Evolutionary conservation across 37 sponge, comb jelly and placozoan genomes (phyloP).

Genomic region (Geodia barretti): DNA sequence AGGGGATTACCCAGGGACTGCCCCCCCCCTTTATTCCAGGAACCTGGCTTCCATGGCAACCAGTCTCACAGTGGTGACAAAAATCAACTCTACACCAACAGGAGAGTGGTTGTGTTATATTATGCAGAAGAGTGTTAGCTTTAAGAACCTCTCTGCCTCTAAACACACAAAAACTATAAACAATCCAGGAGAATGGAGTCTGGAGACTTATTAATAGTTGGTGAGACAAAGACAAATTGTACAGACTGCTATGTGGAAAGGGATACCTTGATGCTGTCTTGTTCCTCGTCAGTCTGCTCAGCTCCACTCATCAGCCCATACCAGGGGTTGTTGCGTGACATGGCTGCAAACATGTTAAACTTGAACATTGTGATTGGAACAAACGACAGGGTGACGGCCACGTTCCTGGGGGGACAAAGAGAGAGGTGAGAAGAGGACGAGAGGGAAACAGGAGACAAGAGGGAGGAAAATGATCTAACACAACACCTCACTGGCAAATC

Average conservation of each 20-base stretch:
- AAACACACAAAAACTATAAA: too few species aligned
- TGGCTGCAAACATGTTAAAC: conserved; percentile 93
- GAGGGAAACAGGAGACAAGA: neutral
- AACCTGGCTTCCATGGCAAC: too few species aligned
- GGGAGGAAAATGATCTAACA: neutral
- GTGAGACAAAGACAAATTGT: conserved; percentile 1
- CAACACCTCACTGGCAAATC: conserved; percentile 3
- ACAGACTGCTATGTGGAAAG: too few species aligned
- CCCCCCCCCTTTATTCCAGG: too few species aligned
- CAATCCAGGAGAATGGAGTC: too few species aligned
- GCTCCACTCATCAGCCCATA: conserved; percentile 23
- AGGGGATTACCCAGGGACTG: neutral
- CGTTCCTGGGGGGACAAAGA: conserved; percentile 25
- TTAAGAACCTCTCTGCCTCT: too few species aligned
- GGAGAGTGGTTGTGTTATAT: too few species aligned
- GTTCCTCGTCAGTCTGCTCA: conserved; percentile 88
- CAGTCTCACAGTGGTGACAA: too few species aligned
- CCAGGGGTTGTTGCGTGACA: conserved; percentile 82
- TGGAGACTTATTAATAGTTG: conserved; percentile 1
- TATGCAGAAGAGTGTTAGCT: too few species aligned
- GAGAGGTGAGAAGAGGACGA: conserved; percentile 5
- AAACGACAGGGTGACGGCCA: conserved; percentile 67
- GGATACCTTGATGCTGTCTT: conserved; percentile 93
- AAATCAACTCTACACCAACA: too few species aligned
- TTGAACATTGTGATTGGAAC: conserved; percentile 86